Conservation (phyloP, 2,888 invertebrate species). For the Melitaea athalia region DNA sequence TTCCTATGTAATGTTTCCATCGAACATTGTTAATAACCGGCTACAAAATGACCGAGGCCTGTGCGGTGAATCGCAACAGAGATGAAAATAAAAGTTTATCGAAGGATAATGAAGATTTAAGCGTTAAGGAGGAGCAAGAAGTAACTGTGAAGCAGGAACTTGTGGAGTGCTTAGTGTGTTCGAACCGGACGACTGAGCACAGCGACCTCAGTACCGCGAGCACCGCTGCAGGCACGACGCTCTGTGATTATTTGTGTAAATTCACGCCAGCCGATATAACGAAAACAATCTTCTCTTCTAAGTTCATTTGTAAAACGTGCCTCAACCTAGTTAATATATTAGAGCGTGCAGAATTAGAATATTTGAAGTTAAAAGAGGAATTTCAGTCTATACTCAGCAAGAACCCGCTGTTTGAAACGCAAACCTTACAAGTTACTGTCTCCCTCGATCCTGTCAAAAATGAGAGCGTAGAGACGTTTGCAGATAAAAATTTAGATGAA, state of each 20-base stretch:
- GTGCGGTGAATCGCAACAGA: conserved; percentile 59
- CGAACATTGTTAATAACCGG: conserved; percentile 11
- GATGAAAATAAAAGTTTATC: conserved; percentile 46
- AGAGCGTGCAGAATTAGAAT: conserved; percentile 70
- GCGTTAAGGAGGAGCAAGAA: conserved; percentile 38
- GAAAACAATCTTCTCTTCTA: conserved; percentile 48
- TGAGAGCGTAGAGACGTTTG: conserved; percentile 40
- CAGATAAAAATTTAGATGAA: conserved; percentile 37
- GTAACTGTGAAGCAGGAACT: conserved; percentile 62
- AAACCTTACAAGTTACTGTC: conserved; percentile 43
- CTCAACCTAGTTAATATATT: conserved; percentile 66
- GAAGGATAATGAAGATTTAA: conserved; percentile 45
- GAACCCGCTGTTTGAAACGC: conserved; percentile 63
- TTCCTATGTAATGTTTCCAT: conserved; percentile 24
- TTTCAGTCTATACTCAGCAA: conserved; percentile 68
- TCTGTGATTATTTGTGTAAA: conserved; percentile 59
- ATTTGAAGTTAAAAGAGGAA: conserved; percentile 62
- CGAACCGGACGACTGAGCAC: conserved; percentile 52
- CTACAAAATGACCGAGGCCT: conserved; percentile 59
- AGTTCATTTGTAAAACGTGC: conserved; percentile 63
- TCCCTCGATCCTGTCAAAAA: conserved; percentile 51
- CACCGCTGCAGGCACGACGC: conserved; percentile 55
- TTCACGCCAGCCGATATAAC: conserved; percentile 54
- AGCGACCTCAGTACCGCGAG: conserved; percentile 53
- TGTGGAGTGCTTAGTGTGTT: conserved; percentile 65